Base-by-base conservation (phyloP, 2,888 invertebrate genomes). In the Ophonus ardosiacus region DNA sequence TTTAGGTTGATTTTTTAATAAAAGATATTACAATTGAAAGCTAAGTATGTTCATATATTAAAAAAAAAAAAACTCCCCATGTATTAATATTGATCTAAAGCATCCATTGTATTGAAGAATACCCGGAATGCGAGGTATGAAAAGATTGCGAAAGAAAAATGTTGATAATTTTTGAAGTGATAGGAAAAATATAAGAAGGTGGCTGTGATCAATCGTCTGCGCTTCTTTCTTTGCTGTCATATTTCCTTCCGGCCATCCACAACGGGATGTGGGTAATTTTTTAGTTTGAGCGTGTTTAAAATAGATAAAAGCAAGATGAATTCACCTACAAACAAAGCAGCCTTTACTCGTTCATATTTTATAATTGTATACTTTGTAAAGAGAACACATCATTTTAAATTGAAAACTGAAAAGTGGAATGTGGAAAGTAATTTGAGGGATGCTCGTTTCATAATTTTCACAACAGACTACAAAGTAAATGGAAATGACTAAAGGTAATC, bases 231-330 rank as follows among this genome's bases (percentile, higher is more conserved):
- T 7, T 43, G 7, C 56, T 78, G 78, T 78, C 78, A 78, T 78
- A 78, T 57, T 43, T 74, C 71, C 71, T 74, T 40, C 71, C 71
- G 71, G 51, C 17, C 40, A 74, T 74, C 51, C 17, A 15, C 68
- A 15, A 7, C 43, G 71, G 68, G 38, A 68, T 68, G 68, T 68
- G 21, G 51, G 78, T 78, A 31, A 78, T 78, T 78, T 78, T 78
- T 78, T 78, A 56, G n/a, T 59, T 21, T 56, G 31, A 31, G 78
- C 57, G 57, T 78, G 78, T 59, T 78, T 78, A 78, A 78, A 78
- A 59, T 78, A 78, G 78, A 78, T 78, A 78, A 78, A 78, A 24
- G 15, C 7, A 78, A 78, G 76, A 78, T 78, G 78, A 59, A 78
- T 74, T 10, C 18, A n/a, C n/a, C 68, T 15, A 43, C 71, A 74